Conservation (phyloP, 2,797 vertebrate genomes). For the Pantherophis alleghaniensis region DNA sequence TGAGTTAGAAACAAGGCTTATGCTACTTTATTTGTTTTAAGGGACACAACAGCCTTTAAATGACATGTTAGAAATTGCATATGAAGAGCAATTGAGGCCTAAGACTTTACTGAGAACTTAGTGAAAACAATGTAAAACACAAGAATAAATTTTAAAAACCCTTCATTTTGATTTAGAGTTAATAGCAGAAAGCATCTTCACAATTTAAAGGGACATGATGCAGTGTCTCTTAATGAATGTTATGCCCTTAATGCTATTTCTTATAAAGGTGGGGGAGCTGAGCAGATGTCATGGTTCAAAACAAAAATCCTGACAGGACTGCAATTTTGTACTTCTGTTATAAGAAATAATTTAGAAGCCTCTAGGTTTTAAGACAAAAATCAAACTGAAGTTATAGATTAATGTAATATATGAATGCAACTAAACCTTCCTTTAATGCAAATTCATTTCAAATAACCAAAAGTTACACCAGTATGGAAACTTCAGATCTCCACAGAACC, state of each 20-base stretch:
- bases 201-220: not conserved
- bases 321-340: not conserved
- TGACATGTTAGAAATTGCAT: not conserved
- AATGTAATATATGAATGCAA: not conserved
- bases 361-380: not conserved
- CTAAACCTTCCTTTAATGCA: not conserved
- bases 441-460: not conserved
- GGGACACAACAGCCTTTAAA: not conserved
- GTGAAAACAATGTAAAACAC: not conserved
- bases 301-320: not conserved
- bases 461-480: no score
- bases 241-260: not conserved
- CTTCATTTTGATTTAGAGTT: not conserved
- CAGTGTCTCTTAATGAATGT: not conserved
- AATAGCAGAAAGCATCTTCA: not conserved
- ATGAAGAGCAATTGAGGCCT: not conserved
- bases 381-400: not conserved
- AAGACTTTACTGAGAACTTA: not conserved
- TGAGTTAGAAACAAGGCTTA: not conserved
- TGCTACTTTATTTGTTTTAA: not conserved
- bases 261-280: not conserved
- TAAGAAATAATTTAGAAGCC: not conserved
- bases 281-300: not conserved
- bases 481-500: not conserved
- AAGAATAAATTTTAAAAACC: not conserved